Evolutionary conservation across 2,797 vertebrate genomes (phyloP), one percentile per base, ranked within the genome.

Genomic region (Numenius phaeopus): DNA sequence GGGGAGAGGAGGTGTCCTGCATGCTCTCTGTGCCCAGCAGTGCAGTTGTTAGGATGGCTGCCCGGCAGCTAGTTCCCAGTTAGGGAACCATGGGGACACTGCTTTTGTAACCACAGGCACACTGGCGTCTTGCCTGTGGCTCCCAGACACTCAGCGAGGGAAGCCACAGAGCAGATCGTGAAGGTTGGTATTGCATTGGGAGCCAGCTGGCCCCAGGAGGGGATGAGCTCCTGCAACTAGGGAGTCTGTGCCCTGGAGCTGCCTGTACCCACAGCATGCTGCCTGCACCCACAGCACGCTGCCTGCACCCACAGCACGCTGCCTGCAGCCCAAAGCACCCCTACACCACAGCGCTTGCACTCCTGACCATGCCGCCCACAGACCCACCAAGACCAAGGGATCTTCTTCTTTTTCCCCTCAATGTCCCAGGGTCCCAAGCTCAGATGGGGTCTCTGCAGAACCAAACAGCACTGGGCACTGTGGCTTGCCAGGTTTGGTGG

Each of bases 111-210:
- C 95, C 89, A 91, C 94, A 94, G 78, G 89, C 83, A 83, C 30
- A 52, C 47, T 89, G 75, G 62, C 22, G 0, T 70, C 55, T 89
- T 82, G 73, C 83, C 67, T 87, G 64, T 44, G 67, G 78, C 71
- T 95, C 34, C 40, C 66, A 93, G 58, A 52, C 39, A 37, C 32
- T 72, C 67, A 44, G 18, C 1, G 3, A 89, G 75, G 70, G 47
- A 97, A 96, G 71, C 89, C 78, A 70, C 75, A 87, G 73, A 87
- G 58, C 42, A 82, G 70, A 94, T 59, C 71, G 29, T 40, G 81
- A 96, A 76, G 52, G 47, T 0, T 90, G 44, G 64, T 77, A 57
- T 83, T 78, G 76, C 7, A 0, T 0, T 37, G 58, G 39, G 42
- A 92, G 58, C 70, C 86, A 93, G 77, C 70, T 29, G 77, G 83